A percentile compares a stretch with the other conserved stretches of the same genome.
Evolutionary conservation across 1,140 invertebrate species (phyloP).

Genomic region (Saccostrea echinata): DNA sequence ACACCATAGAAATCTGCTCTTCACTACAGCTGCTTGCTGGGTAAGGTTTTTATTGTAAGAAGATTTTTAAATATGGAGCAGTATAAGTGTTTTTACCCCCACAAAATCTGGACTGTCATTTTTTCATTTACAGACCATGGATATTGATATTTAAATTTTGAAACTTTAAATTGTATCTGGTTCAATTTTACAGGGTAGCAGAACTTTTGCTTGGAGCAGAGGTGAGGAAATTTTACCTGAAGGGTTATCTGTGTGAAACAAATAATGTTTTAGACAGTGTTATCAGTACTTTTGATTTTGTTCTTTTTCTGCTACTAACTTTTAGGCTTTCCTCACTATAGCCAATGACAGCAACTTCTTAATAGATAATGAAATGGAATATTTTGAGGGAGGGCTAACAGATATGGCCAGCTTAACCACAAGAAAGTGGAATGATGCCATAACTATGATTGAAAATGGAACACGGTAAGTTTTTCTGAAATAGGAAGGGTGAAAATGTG

Average conservation of each 20-base stretch:
- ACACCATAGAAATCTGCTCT: slow-evolving; percentile 66
- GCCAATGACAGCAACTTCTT: slow-evolving; percentile 71
- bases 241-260: neutral
- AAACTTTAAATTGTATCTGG: slow-evolving; percentile 55
- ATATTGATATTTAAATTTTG: no score
- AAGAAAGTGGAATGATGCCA: slow-evolving; percentile 67
- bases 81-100: neutral
- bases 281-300: no score
- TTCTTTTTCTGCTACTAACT: neutral
- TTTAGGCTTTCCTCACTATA: slow-evolving; percentile 63
- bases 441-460: slow-evolving; percentile 68
- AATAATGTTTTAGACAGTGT: neutral
- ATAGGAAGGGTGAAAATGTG: no score
- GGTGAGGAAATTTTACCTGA: slow-evolving; percentile 42
- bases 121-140: no score
- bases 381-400: slow-evolving; percentile 72
- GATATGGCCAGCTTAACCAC: slow-evolving; percentile 74
- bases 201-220: slow-evolving; percentile 48
- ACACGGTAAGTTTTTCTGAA: slow-evolving; percentile 56
- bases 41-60: slow-evolving; percentile 49
- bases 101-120: no score
- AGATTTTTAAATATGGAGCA: neutral
- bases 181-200: slow-evolving; percentile 50
- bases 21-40: slow-evolving; percentile 63
- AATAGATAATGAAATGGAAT: slow-evolving; percentile 66